Percentiles rank a stretch among this genome's conserved stretches.
phyloP scores from a whole-genome alignment of 2,113 vertebrate genomes.

The Notarius quadriscutis region DNA sequence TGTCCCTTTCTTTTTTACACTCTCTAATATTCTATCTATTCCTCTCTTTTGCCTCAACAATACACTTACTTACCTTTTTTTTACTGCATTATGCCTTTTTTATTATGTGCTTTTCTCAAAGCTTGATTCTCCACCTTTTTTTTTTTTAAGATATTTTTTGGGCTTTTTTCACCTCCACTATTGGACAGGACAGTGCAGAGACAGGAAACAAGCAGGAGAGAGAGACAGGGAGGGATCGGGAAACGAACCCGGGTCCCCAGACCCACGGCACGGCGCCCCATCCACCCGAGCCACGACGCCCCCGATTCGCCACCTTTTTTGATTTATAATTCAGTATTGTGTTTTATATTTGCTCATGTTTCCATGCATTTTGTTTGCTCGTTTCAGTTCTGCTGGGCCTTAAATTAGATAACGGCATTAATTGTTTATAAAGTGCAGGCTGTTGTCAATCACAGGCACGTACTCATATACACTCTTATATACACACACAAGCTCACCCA shows the following conservation, averaged over 20 bases:
- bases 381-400: neutral
- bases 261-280: too few relatives aligned
- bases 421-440: neutral
- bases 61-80: neutral
- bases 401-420: neutral
- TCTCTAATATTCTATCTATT: neutral
- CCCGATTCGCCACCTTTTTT: neutral
- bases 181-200: too few relatives aligned
- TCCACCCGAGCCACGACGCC: too few relatives aligned
- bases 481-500: constrained; percentile 9
- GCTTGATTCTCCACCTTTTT: neutral
- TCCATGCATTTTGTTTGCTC: neutral
- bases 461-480: constrained; percentile 12
- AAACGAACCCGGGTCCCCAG: too few relatives aligned
- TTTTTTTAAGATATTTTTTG: too few relatives aligned
- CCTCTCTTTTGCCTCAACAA: neutral
- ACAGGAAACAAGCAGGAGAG: too few relatives aligned
- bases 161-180: too few relatives aligned
- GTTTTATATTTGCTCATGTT: neutral
- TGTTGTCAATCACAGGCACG: constrained; percentile 6
- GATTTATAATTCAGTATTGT: neutral
- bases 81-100: neutral
- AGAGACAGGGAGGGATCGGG: too few relatives aligned
- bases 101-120: neutral
- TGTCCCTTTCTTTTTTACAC: neutral